These are phyloP conservation scores for Florisuga fusca DNA, from an alignment of 2,797 vertebrate species.

Conservation along the genomic window DNA sequence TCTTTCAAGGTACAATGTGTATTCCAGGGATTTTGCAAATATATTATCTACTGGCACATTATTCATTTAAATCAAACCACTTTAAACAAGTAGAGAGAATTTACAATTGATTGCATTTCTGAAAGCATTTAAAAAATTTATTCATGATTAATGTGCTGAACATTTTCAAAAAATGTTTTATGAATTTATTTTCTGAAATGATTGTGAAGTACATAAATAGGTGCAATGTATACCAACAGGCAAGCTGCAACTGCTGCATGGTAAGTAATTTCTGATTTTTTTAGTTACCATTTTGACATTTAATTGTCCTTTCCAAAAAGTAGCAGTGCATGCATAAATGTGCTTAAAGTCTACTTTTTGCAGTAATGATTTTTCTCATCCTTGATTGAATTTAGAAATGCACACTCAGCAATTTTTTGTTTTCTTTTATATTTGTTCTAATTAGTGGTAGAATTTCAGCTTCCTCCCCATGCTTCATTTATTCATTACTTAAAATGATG, in stretches of 20 bases:
- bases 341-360: not conserved
- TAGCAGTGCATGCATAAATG: not conserved
- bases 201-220: slow-evolving; percentile 36
- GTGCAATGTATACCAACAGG: slow-evolving; percentile 31
- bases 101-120: slow-evolving; percentile 23
- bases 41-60: slow-evolving; percentile 28
- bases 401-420: not conserved
- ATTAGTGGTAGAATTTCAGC: not conserved
- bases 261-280: slow-evolving; percentile 25
- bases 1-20: not conserved
- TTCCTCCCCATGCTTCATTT: not conserved
- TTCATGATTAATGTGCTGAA: not conserved
- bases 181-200: not conserved
- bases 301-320: slow-evolving; percentile 45
- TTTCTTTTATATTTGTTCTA: not conserved
- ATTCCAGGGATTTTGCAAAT: slow-evolving; percentile 4
- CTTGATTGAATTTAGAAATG: not conserved
- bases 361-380: not conserved
- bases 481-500: not conserved
- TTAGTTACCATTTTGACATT: slow-evolving; percentile 4
- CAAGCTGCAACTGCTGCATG: not conserved
- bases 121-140: not conserved
- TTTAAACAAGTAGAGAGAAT: slow-evolving; percentile 2
- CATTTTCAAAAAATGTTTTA: slow-evolving; percentile 61
- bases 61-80: slow-evolving; percentile 1